Percentiles rank a stretch among this genome's conserved stretches.
These are phyloP conservation scores for Brachionus plicatilis DNA, from an alignment of 1,140 invertebrate genomes.

Conservation along the genomic window DNA sequence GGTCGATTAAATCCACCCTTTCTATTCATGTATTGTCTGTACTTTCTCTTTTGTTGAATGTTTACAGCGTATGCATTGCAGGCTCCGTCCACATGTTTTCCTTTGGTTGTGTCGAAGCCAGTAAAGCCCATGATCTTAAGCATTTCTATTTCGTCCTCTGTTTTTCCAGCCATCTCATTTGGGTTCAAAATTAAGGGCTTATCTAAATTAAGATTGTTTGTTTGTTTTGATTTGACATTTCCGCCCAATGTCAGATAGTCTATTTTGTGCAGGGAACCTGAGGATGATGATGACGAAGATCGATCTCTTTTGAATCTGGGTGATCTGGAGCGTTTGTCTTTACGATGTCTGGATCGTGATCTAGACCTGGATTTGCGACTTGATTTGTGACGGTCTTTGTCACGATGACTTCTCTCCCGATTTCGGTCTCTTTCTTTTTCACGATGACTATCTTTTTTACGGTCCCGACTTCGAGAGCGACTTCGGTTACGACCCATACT, in stretches of 20 bases:
- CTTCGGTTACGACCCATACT: not conserved
- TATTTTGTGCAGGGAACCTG: not conserved
- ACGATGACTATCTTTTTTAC: constrained; percentile 34
- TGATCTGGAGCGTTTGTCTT: not conserved
- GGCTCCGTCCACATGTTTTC: constrained; percentile 75
- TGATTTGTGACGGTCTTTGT: not conserved
- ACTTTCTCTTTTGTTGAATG: constrained; percentile 89
- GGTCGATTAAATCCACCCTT: constrained; percentile 98
- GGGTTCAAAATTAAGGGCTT: constrained; percentile 25
- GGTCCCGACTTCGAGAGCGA: constrained; percentile 32
- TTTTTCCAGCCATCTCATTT: constrained; percentile 43
- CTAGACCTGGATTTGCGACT: not conserved
- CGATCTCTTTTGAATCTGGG: not conserved
- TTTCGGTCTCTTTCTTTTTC: constrained; percentile 23
- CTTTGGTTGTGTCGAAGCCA: constrained; percentile 86
- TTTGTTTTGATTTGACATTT: constrained; percentile 2
- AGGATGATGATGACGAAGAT: not conserved
- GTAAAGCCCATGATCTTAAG: constrained; percentile 93
- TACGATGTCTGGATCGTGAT: constrained; percentile 20
- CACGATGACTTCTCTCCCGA: not conserved
- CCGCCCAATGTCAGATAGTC: not conserved
- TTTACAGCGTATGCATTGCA: constrained; percentile 87
- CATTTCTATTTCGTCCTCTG: constrained; percentile 88
- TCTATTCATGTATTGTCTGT: constrained; percentile 95
- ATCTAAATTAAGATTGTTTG: not conserved